Evolutionary conservation across 64 coral and sea anemone genomes (phyloP), one percentile per base, ranked within the genome.

Genomic region (Pachyseris speciosa): DNA sequence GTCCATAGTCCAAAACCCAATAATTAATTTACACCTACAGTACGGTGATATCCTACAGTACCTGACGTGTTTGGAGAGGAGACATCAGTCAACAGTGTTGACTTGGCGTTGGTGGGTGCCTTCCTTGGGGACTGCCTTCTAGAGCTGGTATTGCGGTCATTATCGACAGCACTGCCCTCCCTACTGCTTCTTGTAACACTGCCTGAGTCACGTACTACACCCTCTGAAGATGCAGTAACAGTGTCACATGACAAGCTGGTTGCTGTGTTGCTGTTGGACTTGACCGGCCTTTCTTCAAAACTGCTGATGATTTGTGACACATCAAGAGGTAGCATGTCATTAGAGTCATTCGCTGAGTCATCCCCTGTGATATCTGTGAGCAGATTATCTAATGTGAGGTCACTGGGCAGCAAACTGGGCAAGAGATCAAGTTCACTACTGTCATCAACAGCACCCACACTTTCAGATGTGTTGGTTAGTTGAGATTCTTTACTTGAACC

Each of bases 41-140:
- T n/a, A n/a, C n/a, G n/a, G n/a, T n/a, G n/a, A n/a, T n/a, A n/a
- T n/a, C n/a, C n/a, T n/a, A n/a, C n/a, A n/a, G 39, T 79, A 79
- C 76, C 76, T 80, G 76, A 80, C 22, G 49, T 37, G 32, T n/a
- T 61, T 8, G 29, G 53, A 15, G 52, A 53, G 7, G 33, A 40
- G 13, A 12, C 34, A 11, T 81, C 77, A 5, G 32, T 10, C 22
- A 37, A 26, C 26, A 34, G 19, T 37, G 76, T 34, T 81, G 53
- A 25, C 53, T 58, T 58, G 20, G 77, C 6, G 55, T 20, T 7
- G 19, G 77, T 9, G 3, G 77, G 32, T 24, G 29, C 22, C 26
- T 34, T 60, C 53, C 77, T 81, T 10, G 20, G 77, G 0, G 77
- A 81, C 77, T 81, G 77, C 31, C 77, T 34, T 52, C 52, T 59